Percentiles rank a stretch among this genome's conserved stretches.
Conservation (phyloP, 1,140 invertebrate species). For the Maconellicoccus hirsutus region DNA sequence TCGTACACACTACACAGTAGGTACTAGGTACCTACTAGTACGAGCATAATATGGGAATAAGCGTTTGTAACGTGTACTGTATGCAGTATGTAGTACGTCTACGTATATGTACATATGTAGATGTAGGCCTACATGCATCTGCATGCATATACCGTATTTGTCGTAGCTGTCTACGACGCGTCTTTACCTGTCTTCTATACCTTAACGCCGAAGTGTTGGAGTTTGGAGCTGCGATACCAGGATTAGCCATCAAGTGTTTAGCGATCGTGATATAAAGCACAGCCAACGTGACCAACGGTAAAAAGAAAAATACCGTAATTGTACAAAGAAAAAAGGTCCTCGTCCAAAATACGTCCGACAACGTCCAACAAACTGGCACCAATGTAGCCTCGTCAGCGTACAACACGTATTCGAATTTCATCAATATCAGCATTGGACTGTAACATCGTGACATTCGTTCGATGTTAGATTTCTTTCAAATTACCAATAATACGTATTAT, state of each 20-base stretch:
- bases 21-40: too few relatives aligned
- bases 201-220: constrained; percentile 29
- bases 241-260: constrained; percentile 53
- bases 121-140: too few relatives aligned
- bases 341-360: constrained; percentile 51
- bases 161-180: too few relatives aligned
- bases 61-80: too few relatives aligned
- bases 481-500: too few relatives aligned
- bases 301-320: constrained; percentile 59
- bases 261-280: constrained; percentile 65
- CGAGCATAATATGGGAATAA: too few relatives aligned
- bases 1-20: too few relatives aligned
- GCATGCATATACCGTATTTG: too few relatives aligned
- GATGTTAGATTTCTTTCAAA: too few relatives aligned
- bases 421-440: constrained; percentile 52
- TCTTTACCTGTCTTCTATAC: constrained; percentile 38
- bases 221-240: constrained; percentile 44
- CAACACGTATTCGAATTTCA: constrained; percentile 44
- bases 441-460: constrained; percentile 26
- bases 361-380: constrained; percentile 47
- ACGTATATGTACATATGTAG: too few relatives aligned
- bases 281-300: constrained; percentile 61
- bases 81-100: too few relatives aligned
- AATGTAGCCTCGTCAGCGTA: constrained; percentile 39
- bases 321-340: constrained; percentile 58